Evolutionary conservation across 2,113 vertebrate species (phyloP).

Genomic region (Guaruba guarouba): DNA sequence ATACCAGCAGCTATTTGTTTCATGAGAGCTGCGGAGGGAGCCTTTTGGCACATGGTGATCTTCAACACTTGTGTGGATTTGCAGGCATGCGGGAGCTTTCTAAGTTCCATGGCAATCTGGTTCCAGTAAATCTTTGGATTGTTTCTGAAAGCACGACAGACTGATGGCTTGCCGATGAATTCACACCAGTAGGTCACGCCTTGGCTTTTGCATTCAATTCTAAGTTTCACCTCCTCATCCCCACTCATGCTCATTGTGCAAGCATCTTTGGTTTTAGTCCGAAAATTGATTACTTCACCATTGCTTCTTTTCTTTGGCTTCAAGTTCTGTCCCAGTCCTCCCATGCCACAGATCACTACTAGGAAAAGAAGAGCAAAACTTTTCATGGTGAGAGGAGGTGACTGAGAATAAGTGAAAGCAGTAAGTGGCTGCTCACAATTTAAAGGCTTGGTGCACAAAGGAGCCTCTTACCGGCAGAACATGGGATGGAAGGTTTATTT

Average conservation of each 20-base stretch:
- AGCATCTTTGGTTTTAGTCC: constrained; percentile 72
- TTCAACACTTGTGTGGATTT: constrained; percentile 66
- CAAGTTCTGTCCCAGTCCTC: constrained; percentile 63
- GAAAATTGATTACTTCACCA: constrained; percentile 77
- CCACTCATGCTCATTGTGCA: constrained; percentile 75
- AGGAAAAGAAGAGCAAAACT: constrained; percentile 59
- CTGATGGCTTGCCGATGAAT: constrained; percentile 74
- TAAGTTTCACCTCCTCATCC: constrained; percentile 67
- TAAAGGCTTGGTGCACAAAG: constrained; percentile 72
- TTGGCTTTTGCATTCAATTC: constrained; percentile 71
- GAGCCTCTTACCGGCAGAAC: constrained; percentile 40
- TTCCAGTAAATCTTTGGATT: constrained; percentile 81
- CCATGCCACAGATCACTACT: constrained; percentile 66
- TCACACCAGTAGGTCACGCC: constrained; percentile 80
- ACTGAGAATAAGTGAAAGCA: background rate
- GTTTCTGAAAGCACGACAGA: constrained; percentile 76
- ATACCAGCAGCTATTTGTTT: constrained; percentile 68
- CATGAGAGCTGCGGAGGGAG: constrained; percentile 75
- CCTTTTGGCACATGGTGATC: constrained; percentile 80
- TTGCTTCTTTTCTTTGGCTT: constrained; percentile 67
- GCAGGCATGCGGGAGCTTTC: constrained; percentile 76
- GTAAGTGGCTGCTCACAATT: constrained; percentile 62
- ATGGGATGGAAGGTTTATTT: background rate
- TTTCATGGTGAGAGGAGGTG: constrained; percentile 73
- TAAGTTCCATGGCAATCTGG: constrained; percentile 76